Percentiles rank a stretch among this genome's conserved stretches.
phyloP scores from a whole-genome alignment of 2,888 invertebrate species.

The Dendrolimus houi region DNA sequence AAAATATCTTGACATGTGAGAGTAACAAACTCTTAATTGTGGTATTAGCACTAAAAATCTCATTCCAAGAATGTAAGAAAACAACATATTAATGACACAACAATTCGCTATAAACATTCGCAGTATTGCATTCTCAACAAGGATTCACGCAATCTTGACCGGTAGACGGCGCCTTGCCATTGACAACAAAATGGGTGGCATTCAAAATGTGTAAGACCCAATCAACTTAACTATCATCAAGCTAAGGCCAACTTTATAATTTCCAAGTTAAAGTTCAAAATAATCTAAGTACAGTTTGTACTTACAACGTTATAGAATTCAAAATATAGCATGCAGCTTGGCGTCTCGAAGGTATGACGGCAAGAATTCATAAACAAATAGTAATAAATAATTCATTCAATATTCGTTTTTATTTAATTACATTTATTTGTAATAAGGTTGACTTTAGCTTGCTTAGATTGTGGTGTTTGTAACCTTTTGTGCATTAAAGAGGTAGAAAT shows the following conservation, averaged over 20 bases:
- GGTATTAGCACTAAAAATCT: too few relatives aligned
- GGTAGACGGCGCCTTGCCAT: conserved; percentile 18
- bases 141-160: conserved; percentile 3
- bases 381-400: not conserved
- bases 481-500: not conserved
- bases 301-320: not conserved
- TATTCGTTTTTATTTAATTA: not conserved
- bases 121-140: not conserved
- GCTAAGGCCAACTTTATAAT: too few relatives aligned
- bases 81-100: too few relatives aligned
- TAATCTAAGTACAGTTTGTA: not conserved
- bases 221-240: too few relatives aligned
- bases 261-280: too few relatives aligned
- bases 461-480: not conserved
- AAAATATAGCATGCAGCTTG: not conserved
- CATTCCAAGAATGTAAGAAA: too few relatives aligned
- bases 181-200: conserved; percentile 17
- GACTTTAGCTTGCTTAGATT: not conserved
- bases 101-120: not conserved
- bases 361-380: not conserved
- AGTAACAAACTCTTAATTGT: too few relatives aligned
- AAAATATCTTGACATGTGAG: too few relatives aligned
- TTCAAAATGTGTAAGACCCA: conserved; percentile 1
- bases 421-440: not conserved
- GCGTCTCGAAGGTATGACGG: not conserved